A percentile compares a stretch with the other conserved stretches of the same genome.
These are phyloP conservation scores for Anolis carolinensis DNA, from an alignment of 2,113 vertebrate species.

Conservation along the genomic window DNA sequence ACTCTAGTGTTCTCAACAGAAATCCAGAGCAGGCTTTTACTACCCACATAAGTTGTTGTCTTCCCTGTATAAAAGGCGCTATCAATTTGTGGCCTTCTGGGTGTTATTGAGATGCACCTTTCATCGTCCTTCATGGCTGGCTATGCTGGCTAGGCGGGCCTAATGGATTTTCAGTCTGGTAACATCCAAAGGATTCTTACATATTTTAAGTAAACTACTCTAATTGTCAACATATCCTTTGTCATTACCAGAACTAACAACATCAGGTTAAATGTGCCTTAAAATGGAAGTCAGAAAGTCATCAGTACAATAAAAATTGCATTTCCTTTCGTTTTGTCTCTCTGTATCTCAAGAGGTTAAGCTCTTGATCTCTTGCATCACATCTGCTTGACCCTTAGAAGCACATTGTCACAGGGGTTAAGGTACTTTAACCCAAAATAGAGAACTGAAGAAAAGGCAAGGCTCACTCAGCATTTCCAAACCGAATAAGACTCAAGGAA, in stretches of 20 bases:
- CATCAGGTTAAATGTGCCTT: not conserved
- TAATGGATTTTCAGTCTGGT: too few relatives aligned
- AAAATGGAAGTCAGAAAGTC: not conserved
- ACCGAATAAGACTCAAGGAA: slow-evolving; percentile 46
- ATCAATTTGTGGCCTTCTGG: not conserved
- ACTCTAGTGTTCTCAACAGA: too few relatives aligned
- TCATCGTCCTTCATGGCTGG: too few relatives aligned
- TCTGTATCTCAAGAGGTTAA: not conserved
- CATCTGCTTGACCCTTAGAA: not conserved
- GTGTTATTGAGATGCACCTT: too few relatives aligned
- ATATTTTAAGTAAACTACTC: too few relatives aligned
- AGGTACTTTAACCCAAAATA: slow-evolving; percentile 4
- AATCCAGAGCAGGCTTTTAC: too few relatives aligned
- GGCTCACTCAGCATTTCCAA: slow-evolving; percentile 57
- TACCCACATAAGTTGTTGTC: too few relatives aligned
- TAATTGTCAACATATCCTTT: not conserved
- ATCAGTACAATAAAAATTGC: not conserved
- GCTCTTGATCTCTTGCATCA: not conserved
- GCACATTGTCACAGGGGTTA: not conserved
- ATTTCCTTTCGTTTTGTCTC: not conserved
- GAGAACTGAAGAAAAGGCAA: slow-evolving; percentile 53
- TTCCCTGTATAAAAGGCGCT: not conserved
- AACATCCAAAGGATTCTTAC: too few relatives aligned
- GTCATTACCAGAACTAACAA: not conserved
- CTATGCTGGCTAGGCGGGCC: too few relatives aligned